Base-by-base conservation (phyloP, 2,113 vertebrate species). In the Megaceryle maxima region DNA sequence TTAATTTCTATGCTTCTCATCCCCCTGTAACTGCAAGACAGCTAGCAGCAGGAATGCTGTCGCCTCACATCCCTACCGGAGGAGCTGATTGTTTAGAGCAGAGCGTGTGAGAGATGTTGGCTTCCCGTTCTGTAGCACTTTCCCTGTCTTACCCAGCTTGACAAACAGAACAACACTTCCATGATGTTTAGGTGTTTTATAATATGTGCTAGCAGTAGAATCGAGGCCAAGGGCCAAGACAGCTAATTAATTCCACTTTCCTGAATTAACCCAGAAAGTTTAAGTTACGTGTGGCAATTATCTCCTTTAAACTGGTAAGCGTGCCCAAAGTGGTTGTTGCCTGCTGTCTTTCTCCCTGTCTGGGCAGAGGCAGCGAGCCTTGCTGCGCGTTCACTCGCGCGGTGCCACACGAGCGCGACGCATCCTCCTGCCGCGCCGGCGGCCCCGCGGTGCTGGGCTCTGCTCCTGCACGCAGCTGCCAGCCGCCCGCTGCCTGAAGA, bases 241-340 rank as follows among this genome's bases (percentile, higher is more conserved):
- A 88, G 85, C 92, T 96, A 96, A 97, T 96, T 94, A 94, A 94
- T 97, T 97, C 95, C 91, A 75, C 81, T 88, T 51, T 78, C 67
- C 66, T 83, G 79, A 92, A 93, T 96, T 94, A 90, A 48, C 51
- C 83, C 81, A 68, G 96, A 62, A 81, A 89, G 57, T 93, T 97
- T 90, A 87, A 94, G 70, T 87, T 97, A 64, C 35, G 85, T 68
- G 60, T 51, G 24, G 39, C 64, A 88, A 72, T 94, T 92, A 92
- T 50, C 78, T 96, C 93, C 74, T 86, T 56, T 67, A 93, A 92
- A 95, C 72, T 89, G 86, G 76, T 92, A 48, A 80, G 51, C 0
- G 0, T n/a, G n/a, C 83, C 80, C 70, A 46, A 59, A 35, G 41
- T 4, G 21, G 37, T 39, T 74, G 9, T 24, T 90, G 46, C 86